Percentiles rank a stretch among this genome's conserved stretches.
Conservation (phyloP, 2,888 invertebrate genomes). For the Noctua janthina region DNA sequence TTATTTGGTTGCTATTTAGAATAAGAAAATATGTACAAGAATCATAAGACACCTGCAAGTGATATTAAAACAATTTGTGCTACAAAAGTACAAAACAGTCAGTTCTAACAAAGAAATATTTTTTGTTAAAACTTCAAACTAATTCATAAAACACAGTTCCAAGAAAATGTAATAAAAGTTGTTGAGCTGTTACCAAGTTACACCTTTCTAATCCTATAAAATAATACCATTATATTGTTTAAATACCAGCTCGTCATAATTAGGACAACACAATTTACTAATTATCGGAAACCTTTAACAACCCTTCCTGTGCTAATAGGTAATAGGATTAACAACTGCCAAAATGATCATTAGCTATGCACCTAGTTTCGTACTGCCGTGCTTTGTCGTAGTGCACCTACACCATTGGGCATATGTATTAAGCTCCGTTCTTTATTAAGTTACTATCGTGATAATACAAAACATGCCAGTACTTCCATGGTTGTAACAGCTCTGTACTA, state of each 20-base stretch:
- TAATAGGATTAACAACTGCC: not conserved
- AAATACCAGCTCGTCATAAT: not conserved
- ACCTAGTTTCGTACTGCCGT: too few relatives aligned
- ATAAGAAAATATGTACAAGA: not conserved
- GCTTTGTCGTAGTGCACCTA: too few relatives aligned
- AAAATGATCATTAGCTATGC: not conserved
- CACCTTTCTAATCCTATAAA: too few relatives aligned
- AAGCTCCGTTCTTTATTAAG: too few relatives aligned
- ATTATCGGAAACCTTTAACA: constrained; percentile 2
- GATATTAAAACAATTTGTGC: too few relatives aligned
- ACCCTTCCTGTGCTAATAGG: not conserved
- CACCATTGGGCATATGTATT: too few relatives aligned
- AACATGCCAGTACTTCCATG: not conserved
- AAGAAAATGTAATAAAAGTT: not conserved
- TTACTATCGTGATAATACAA: not conserved
- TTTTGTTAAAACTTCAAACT: not conserved
- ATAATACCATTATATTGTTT: not conserved
- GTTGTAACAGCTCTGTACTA: not conserved
- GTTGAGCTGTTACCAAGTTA: not conserved
- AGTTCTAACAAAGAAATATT: not conserved
- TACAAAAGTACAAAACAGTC: not conserved
- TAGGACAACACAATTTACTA: not conserved
- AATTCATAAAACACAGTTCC: constrained; percentile 1
- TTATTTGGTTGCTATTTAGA: not conserved
- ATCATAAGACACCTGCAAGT: not conserved